These are phyloP conservation scores for Nomada hirtipes DNA, from an alignment of 2,888 invertebrate genomes.

Conservation along the genomic window DNA sequence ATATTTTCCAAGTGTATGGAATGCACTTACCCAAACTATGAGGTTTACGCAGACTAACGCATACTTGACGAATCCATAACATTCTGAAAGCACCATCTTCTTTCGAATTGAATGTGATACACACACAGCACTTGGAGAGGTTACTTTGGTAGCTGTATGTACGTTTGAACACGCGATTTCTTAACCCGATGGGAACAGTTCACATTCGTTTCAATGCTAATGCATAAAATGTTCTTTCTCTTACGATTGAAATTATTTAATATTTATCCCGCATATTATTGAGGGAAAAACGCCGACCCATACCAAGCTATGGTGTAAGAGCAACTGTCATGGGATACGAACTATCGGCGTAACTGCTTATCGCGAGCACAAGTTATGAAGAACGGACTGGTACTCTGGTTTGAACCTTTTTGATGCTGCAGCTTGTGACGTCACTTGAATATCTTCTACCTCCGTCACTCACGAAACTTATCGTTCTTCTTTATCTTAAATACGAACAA, in stretches of 20 bases:
- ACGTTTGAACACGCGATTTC: slow-evolving; percentile 10
- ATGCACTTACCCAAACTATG: slow-evolving; percentile 90
- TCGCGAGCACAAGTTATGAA: slow-evolving; percentile 24
- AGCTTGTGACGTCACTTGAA: slow-evolving; percentile 51
- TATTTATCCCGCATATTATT: slow-evolving; percentile 13
- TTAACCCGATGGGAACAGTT: slow-evolving; percentile 7
- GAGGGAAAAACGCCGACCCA: slow-evolving; percentile 28
- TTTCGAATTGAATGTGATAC: slow-evolving; percentile 27
- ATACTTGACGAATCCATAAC: slow-evolving; percentile 90
- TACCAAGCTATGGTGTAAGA: slow-evolving; percentile 47
- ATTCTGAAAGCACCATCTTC: slow-evolving; percentile 89
- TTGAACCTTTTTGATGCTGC: slow-evolving; percentile 53
- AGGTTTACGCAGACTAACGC: slow-evolving; percentile 90
- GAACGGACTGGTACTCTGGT: slow-evolving; percentile 42
- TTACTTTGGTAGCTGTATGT: slow-evolving; percentile 23
- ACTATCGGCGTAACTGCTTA: slow-evolving; percentile 41
- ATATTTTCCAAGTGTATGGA: neutral
- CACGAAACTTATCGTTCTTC: neutral
- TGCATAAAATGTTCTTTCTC: neutral
- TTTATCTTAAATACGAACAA: neutral
- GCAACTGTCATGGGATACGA: slow-evolving; percentile 52
- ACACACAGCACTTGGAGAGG: slow-evolving; percentile 40
- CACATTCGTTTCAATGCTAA: slow-evolving; percentile 23
- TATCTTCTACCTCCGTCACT: slow-evolving; percentile 22
- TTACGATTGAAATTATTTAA: slow-evolving; percentile 12